Evolutionary conservation across 1,140 invertebrate genomes (phyloP), one percentile per base, ranked within the genome.

Genomic region (Drosophila serrata): DNA sequence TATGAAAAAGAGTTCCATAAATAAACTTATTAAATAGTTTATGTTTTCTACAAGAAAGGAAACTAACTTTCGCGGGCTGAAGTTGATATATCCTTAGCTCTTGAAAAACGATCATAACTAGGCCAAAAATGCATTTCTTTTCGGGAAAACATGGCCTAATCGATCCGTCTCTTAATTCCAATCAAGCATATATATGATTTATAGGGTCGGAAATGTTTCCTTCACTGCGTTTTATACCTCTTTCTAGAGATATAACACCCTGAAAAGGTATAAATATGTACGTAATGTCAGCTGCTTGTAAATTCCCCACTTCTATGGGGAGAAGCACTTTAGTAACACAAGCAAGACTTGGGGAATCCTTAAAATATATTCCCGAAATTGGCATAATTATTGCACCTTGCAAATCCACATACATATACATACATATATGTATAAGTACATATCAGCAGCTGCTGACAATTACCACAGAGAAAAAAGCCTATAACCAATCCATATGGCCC

Each of bases 361-460:
- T 49, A 31, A 63, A 56, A 55, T 49, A 49, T 51, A 56, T 63
- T 46, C 39, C 17, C 59, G 27, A 60, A 75, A 81, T 70, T 75
- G 67, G 43, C 48, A 53, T 70, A 77, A 86, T 86, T 86, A 81
- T 70, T 75, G 82, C 78, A 76, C 65, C 65, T 84, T 79, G 65
- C 65, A 43, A 69, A 69, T 53, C 45, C 48, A 33, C 60, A 40
- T 24, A 24, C 4, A 24, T 24, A 24, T 24, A 24, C n/a, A n/a
- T n/a, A n/a, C n/a, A 40, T 24, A 24, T 24, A 24, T 24, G 4
- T 24, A 24, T 24, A 4, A 2, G 24, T 42, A 33, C 33, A 46
- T 17, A 40, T 49, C 46, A 39, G 62, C 61, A 51, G 53, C 53
- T 58, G 55, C 42, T 22, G 19, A 59, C 74, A 77, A 76, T 76